These are phyloP conservation scores for Podilymbus podiceps DNA, from an alignment of 2,113 vertebrate species.

Conservation along the genomic window DNA sequence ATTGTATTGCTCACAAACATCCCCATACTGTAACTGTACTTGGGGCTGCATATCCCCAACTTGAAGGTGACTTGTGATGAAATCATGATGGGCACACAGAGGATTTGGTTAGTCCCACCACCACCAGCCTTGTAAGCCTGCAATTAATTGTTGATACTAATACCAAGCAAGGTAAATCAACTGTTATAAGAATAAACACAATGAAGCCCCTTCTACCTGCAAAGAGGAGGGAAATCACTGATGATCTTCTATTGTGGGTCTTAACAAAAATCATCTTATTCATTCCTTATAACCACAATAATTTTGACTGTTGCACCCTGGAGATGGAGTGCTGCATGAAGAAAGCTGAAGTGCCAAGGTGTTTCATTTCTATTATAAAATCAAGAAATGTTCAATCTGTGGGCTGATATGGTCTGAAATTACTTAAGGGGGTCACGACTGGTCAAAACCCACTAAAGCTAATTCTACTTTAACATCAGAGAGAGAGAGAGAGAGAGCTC, in stretches of 20 bases:
- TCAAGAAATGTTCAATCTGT: background rate
- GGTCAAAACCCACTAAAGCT: background rate
- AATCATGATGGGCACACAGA: background rate
- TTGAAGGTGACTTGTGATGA: constrained; percentile 49
- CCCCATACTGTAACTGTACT: background rate
- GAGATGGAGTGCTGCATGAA: background rate
- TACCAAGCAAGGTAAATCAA: background rate
- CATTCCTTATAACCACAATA: background rate
- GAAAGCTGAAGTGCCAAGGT: background rate
- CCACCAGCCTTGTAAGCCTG: background rate
- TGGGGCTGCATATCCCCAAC: background rate
- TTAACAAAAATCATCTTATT: background rate
- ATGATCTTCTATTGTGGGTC: background rate
- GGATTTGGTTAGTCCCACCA: constrained; percentile 49
- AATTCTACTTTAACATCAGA: background rate
- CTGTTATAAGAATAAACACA: background rate
- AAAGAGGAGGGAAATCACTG: background rate
- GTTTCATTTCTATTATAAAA: background rate
- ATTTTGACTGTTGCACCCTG: background rate
- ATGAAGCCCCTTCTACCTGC: background rate
- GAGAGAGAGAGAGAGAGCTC: background rate
- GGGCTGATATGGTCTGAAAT: background rate
- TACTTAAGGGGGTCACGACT: background rate
- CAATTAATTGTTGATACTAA: constrained; percentile 33
- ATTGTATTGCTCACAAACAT: constrained; percentile 17